These are phyloP conservation scores for Quadriops clusia DNA, from an alignment of 2,888 invertebrate genomes.

Conservation along the genomic window DNA sequence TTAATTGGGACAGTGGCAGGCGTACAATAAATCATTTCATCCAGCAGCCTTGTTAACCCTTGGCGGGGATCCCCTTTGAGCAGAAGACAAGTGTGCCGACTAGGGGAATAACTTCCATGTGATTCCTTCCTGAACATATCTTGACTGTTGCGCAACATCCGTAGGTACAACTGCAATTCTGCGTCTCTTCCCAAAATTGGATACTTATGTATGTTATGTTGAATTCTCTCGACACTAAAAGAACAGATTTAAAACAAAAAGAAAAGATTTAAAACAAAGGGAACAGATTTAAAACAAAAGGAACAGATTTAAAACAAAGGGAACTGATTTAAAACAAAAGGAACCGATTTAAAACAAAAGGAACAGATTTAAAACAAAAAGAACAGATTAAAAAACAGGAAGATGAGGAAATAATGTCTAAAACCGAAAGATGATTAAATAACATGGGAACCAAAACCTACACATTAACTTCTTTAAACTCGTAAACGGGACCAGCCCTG, in stretches of 20 bases:
- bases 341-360: no score
- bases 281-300: no score
- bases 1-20: slow-evolving; percentile 31
- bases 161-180: slow-evolving; percentile 24
- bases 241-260: no score
- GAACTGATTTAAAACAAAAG: no score
- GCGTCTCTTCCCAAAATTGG: slow-evolving; percentile 43
- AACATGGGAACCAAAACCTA: slow-evolving; percentile 6
- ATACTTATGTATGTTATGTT: no score
- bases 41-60: slow-evolving; percentile 49
- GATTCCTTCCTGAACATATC: slow-evolving; percentile 8
- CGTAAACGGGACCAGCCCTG: slow-evolving; percentile 52
- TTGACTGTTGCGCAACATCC: slow-evolving; percentile 17
- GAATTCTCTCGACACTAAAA: no score
- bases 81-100: slow-evolving; percentile 20
- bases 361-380: no score
- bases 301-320: no score
- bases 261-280: no score
- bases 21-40: slow-evolving; percentile 42
- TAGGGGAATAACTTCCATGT: slow-evolving; percentile 9
- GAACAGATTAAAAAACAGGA: no score
- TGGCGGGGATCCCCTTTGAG: slow-evolving; percentile 44
- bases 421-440: no score
- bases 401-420: no score
- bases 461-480: slow-evolving; percentile 38